Evolutionary conservation across 2,113 vertebrate species (phyloP), one percentile per base, ranked within the genome.

Genomic region (Anguilla rostrata): DNA sequence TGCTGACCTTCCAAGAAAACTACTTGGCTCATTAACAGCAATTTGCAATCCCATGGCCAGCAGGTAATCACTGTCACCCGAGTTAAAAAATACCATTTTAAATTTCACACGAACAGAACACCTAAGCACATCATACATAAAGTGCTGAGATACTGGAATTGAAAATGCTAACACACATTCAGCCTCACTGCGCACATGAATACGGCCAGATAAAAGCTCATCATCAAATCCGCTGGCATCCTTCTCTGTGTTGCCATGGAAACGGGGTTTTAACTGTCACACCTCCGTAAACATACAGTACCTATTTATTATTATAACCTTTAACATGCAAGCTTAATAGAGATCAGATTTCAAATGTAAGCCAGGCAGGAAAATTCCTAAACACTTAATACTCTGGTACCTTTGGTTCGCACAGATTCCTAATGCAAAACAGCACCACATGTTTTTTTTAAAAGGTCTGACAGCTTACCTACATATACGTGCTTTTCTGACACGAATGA

Each of bases 251-350:
- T 71, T 9, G 6, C 20, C 22, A 82, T 82, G 57, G 29, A 85
- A 84, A n/a, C 14, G n/a, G 29, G 43, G 66, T 53, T 66, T 78
- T 46, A 39, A 22, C 83, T 85, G 49, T 60, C 78, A 39, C 22
- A 46, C 78, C 63, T 39, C 41, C 53, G 81, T 43, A 84, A 53
- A 57, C 88, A 91, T 81, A 90, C 40, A 88, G 86, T 75, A 29
- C 9, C 82, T 84, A 89, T 57, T 71, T 83, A 85, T 20, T 78
- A 57, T 29, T 53, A 49, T 39, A 91, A 93, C 89, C 39, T 26
- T 88, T 83, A 87, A 83, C 91, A 94, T 93, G 90, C 87, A 92
- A 89, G 92, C 90, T 12, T 39, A 92, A 87, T 90, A 82, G 34
- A 34, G 34, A 79, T 90, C 16, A 85, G 83, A 84, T 49, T 89